phyloP scores from a whole-genome alignment of 2,888 invertebrate species.

The Ernsta delagoae region DNA sequence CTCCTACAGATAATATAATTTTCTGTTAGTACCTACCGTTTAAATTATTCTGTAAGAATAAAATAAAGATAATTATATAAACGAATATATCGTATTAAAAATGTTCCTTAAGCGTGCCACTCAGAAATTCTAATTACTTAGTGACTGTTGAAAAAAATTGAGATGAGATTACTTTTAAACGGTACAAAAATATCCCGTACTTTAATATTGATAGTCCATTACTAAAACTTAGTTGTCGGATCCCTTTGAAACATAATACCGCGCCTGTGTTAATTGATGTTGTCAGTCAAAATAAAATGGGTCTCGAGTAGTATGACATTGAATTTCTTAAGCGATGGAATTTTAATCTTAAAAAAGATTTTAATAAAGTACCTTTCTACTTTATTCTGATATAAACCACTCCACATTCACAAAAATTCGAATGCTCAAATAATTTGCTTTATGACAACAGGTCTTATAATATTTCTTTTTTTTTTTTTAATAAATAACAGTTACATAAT shows the following conservation, averaged over 20 bases:
- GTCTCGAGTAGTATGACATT: constrained; percentile 43
- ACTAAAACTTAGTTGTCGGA: constrained; percentile 65
- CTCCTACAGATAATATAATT: too few species aligned
- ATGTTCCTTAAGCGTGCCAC: neutral
- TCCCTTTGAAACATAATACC: constrained; percentile 79
- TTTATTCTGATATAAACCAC: too few species aligned
- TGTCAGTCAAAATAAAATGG: constrained; percentile 79
- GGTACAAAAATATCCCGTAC: constrained; percentile 28
- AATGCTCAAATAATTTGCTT: too few species aligned
- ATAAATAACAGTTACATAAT: too few species aligned
- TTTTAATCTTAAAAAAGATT: neutral
- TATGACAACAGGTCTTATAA: too few species aligned
- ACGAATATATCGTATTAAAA: neutral
- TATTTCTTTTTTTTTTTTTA: too few species aligned
- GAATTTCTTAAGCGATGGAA: neutral
- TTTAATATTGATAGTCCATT: constrained; percentile 77
- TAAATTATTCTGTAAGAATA: too few species aligned
- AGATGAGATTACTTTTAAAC: constrained; percentile 20
- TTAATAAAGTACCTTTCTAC: too few species aligned
- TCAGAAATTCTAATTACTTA: neutral
- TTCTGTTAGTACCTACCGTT: too few species aligned
- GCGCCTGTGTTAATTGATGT: constrained; percentile 81
- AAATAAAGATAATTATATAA: too few species aligned
- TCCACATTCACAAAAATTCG: too few species aligned
- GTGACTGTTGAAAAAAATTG: neutral